These are phyloP conservation scores for Oryctolagus cuniculus DNA, from an alignment of 2,113 vertebrate species.

Conservation along the genomic window DNA sequence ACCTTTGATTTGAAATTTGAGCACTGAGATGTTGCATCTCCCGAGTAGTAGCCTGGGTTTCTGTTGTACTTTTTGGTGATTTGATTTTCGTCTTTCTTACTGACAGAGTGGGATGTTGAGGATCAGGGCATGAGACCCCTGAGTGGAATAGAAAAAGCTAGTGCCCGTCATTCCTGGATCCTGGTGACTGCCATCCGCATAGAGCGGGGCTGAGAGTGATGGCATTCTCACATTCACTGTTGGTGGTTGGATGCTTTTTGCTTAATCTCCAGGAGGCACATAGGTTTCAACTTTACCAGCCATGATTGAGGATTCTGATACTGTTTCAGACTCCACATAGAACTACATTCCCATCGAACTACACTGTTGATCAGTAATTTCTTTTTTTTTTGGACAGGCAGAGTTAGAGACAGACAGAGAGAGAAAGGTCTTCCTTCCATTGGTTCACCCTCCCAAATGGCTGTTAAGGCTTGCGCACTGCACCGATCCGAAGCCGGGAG, in stretches of 20 bases:
- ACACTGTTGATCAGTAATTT: too few species aligned
- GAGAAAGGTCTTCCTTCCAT: too few species aligned
- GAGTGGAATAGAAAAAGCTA: background rate
- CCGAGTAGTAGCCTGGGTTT: background rate
- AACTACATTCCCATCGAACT: background rate
- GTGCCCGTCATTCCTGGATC: background rate
- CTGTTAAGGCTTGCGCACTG: too few species aligned
- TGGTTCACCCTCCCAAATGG: too few species aligned
- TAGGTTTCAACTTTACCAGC: conserved; percentile 34
- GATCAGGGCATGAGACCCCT: background rate
- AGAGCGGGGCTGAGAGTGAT: conserved; percentile 3
- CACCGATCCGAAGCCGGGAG: too few species aligned
- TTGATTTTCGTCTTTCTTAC: conserved; percentile 21
- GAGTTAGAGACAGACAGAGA: too few species aligned
- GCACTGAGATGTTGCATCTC: background rate
- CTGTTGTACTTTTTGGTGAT: conserved; percentile 5
- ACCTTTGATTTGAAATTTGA: conserved; percentile 56
- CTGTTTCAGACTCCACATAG: background rate
- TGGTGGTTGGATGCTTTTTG: background rate
- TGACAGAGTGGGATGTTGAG: background rate
- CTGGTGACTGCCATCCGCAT: background rate
- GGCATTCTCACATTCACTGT: background rate
- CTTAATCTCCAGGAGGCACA: background rate
- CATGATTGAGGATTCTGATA: background rate
- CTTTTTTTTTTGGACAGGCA: too few species aligned